Evolutionary conservation across 1,140 invertebrate genomes (phyloP), one percentile per base, ranked within the genome.

Genomic region (Drosophila teissieri): DNA sequence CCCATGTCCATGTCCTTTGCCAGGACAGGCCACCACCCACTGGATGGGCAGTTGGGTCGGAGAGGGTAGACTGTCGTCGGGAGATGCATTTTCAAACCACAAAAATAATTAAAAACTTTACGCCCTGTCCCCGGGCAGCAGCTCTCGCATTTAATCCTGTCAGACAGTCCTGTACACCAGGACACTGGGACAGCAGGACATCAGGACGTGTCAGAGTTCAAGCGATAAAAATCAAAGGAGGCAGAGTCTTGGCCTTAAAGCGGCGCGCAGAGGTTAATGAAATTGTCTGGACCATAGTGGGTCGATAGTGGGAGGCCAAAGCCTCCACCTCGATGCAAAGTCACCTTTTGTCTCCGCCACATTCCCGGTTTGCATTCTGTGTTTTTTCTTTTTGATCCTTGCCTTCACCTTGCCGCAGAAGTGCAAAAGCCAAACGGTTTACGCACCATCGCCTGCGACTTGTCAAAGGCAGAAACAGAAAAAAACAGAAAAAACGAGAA

Each of bases 91-190:
- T 88, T 78, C 74, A 80, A 74, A 74, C 84, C 84, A 76, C 84
- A 84, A 84, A 88, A 88, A 88, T 88, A 88, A 88, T 88, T 88
- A 89, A 84, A 89, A 90, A 89, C 84, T 88, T 88, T 89, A 89
- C 78, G 68, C 77, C 57, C 44, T 49, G 73, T 36, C 42, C 19
- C 40, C 22, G 27, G 37, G 39, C 48, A 27, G 24, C 40, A 27
- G 70, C 14, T n/a, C 61, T 67, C 56, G 34, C 78, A 73, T 68
- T 80, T 45, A 76, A 70, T 51, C 81, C 68, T 62, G 68, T 57
- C 68, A 72, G 65, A 56, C 68, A 54, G 39, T 24, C 37, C 37
- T 7, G 48, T 27, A 34, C 46, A 24, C 4, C 22, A 37, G 49
- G 49, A 68, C 65, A 42, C 2, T 7, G 3, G 40, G 48, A 34